Evolutionary conservation across 2,113 vertebrate genomes (phyloP), one percentile per base, ranked within the genome.

Genomic region (Catharus fuscescens): DNA sequence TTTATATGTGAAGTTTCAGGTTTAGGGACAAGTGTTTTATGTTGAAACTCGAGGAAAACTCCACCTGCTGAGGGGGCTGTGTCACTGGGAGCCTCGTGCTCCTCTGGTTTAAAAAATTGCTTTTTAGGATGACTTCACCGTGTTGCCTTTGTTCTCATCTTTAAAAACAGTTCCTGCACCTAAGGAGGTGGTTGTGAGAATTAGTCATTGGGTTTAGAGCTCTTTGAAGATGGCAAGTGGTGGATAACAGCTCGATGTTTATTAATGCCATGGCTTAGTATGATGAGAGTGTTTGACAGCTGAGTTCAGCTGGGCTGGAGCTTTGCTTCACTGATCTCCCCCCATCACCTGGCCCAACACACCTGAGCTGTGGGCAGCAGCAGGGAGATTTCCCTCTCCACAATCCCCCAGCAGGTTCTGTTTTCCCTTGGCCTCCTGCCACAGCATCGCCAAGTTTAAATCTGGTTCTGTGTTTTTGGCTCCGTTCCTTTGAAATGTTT

Each of bases 401-500:
- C 61, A 8, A 42, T 92, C 36, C 76, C 71, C 65, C 36, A 88
- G 28, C 83, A 59, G 61, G n/a, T 87, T 94, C 61, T 79, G 45
- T 82, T 88, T 36, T 78, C 85, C 34, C 1, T 74, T 91, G 97
- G 96, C 80, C 66, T 92, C 52, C 65, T 92, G 94, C 93, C 96
- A 83, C 38, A 64, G 77, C 79, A 28, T 45, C 0, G 56, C 94
- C 80, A 14, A 89, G 80, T 90, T 94, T 74, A 78, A 92, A 95
- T 94, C 90, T 92, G 88, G 14, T 83, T 94, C 93, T 92, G 80
- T 89, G 85, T 65, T 94, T 92, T 76, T 96, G 94, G 95, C 91
- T 94, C 86, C 1, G 1, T 82, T 79, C 74, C 77, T 90, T 86
- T 40, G 18, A 57, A 87, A 87, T 64, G 70, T 91, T 95, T 96